Base-by-base conservation (phyloP, 2,797 vertebrate species). In the Peromyscus eremicus region DNA sequence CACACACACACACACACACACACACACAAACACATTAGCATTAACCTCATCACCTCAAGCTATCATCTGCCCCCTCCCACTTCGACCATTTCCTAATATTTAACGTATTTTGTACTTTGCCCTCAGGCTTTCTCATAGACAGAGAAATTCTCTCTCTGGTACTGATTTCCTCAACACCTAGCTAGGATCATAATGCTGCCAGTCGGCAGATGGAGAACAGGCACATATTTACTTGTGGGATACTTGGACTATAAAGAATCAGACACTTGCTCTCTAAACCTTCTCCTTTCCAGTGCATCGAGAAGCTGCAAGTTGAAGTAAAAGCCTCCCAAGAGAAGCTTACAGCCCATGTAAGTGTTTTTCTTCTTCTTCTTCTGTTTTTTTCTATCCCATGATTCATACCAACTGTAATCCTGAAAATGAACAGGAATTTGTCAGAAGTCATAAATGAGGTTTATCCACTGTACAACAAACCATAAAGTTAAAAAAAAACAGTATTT, bases 311-410 rank as follows among this genome's bases (percentile, higher is more conserved):
- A 73, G 93, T 94, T 89, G 70, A 98, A 89, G 34, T 5, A 0
- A 96, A 97, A 91, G 70, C 64, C 89, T 97, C 1, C 87, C 94
- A 91, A 34, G 96, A 98, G 80, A 75, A 91, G 25, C 96, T 95
- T 55, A 40, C 34, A 90, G 21, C 71, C 34, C 4, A 92, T 25
- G 21, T 89, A 94, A 97, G 34, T 93, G 37, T 83, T 32, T 9
- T 43, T 55, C 2, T 55, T 55, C 14, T 55, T 19, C 71, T 32
- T 37, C 19, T 62, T 46, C 16, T 49, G 66, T 93, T 79, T 43
- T 7, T 16, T 52, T 52, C 4, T 52, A 93, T 32, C 17, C 34
- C 60, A 92, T 71, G 88, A 70, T 34, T 29, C 94, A 29, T 4
- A 32, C 55, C 55, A 57, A 57, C 16, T 37, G 40, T 32, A 81